Conservation (phyloP, 1,140 invertebrate genomes). For the Octopus bimaculoides region DNA sequence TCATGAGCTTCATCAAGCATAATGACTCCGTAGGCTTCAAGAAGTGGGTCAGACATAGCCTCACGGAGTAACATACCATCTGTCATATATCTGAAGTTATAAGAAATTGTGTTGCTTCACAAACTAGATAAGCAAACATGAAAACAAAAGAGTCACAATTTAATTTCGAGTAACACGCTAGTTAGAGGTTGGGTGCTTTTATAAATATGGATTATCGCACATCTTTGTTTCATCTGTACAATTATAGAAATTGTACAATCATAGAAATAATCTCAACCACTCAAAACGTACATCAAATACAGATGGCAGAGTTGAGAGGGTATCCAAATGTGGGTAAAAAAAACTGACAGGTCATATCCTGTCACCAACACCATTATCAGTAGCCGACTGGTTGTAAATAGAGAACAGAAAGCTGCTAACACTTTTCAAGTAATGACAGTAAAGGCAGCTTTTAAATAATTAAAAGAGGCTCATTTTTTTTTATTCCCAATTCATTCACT, state of each 20-base stretch:
- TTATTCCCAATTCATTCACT: no score
- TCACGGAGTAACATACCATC: constrained; percentile 99
- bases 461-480: no score
- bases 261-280: neutral
- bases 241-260: neutral
- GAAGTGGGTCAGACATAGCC: constrained; percentile 98
- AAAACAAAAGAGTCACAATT: neutral
- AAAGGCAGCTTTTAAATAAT: no score
- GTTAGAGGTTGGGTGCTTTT: neutral
- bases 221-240: neutral
- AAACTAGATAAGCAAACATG: neutral
- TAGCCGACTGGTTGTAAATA: no score
- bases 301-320: no score
- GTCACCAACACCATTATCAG: no score
- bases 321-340: no score
- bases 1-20: constrained; percentile 99
- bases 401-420: no score
- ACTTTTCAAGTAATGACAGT: no score
- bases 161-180: constrained; percentile 4
- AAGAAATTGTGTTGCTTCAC: neutral
- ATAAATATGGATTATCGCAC: neutral
- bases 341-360: no score
- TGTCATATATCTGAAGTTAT: constrained; percentile 82
- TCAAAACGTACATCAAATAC: no score
- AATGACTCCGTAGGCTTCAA: constrained; percentile 92